Evolutionary conservation across 92 coral and sea anemone genomes (phyloP), one percentile per base, ranked within the genome.

Genomic region (Micromussa lordhowensis): DNA sequence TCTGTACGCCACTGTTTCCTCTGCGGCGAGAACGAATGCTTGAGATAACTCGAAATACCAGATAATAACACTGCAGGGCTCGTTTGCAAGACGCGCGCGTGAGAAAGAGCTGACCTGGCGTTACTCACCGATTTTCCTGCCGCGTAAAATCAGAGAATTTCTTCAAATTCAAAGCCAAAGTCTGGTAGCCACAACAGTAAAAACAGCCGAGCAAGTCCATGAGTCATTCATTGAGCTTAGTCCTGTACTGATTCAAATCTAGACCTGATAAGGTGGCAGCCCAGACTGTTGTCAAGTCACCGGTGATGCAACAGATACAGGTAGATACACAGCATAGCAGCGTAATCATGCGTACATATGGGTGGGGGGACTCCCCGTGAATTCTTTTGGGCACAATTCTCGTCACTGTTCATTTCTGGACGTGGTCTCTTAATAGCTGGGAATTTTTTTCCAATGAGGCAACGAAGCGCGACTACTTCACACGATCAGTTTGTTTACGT

Each of bases 311-410:
- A 54, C 8, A n/a, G 58, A 44, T 44, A n/a, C 61, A 48, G 28
- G 51, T 30, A 8, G 55, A 14, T 31, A 59, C 53, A 49, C 4
- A 29, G 4, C 32, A 68, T 71, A 44, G 36, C 77, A 38, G 44
- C 78, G 49, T 38, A 83, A 31, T 31, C 30, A 35, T 84, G 59
- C 24, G 32, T 32, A 44, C 51, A 44, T 44, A 49, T 28, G 89
- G 86, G 89, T 54, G 82, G 83, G 89, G 78, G 89, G 83, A 78
- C 77, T 66, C 89, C 89, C 89, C 88, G 58, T 17, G 73, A 84
- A 74, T 84, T 84, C 35, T 58, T 51, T 38, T 18, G 68, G 24
- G 82, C 28, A 85, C 48, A 76, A 75, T 85, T 63, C 31, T 7
- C 63, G 12, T 69, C 31, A 53, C 49, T 21, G 32, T 18, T 12